Evolutionary conservation across 2,113 vertebrate species (phyloP), one percentile per base, ranked within the genome.

Genomic region (Strigops habroptila): DNA sequence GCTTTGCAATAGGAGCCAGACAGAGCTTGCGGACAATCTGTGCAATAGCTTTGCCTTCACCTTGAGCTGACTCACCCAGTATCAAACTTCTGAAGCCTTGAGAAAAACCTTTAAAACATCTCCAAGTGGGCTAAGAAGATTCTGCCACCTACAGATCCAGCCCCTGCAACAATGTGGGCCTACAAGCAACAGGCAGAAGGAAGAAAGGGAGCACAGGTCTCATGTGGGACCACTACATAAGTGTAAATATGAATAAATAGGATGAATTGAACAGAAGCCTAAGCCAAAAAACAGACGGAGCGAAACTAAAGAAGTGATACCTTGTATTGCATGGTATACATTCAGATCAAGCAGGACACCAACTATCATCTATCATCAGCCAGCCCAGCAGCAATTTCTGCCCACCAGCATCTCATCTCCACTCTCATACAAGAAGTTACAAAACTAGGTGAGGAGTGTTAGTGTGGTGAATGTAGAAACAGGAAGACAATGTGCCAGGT

Each of bases 211-310:
- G n/a, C 53, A 5, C 18, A 37, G 22, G 37, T 24, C 27, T 52
- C 65, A 10, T 0, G 16, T n/a, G 46, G 55, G 71, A 74, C 51
- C 55, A 25, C 70, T 48, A 71, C 57, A 53, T 43, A 37, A 25
- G 7, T 96, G 95, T 98, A 97, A 94, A 97, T 96, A 97, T 6
- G 67, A 85, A 78, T 62, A 41, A n/a, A n/a, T 2, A 69, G 68
- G 76, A 92, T 7, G 60, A 91, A 91, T 31, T 44, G 78, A 95
- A 91, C 71, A 62, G 93, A 93, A 97, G 91, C 75, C 94, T 75
- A 92, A 95, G 92, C 92, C 96, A 96, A 96, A 97, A 95, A 91
- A 8, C 3, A 63, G 69, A 41, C 30, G 52, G 81, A 92, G 76
- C 78, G 62, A 63, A 96, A 76, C 52, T 79, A 33, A 17, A 85